Evolutionary conservation across 2,797 vertebrate species (phyloP).

Genomic region (Simalia tracyae): DNA sequence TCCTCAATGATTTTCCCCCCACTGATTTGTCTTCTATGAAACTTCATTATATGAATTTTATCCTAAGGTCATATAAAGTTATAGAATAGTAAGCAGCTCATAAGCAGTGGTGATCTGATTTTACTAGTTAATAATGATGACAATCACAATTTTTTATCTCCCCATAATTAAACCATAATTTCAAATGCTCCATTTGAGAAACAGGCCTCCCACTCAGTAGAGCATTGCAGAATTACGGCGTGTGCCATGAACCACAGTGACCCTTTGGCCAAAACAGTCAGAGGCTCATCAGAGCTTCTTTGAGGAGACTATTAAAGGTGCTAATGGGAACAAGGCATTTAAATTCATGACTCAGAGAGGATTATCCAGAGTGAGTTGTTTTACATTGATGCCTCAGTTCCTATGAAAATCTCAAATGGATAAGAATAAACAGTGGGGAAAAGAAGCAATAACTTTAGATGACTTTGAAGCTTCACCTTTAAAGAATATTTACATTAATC

Average conservation of each 20-base stretch:
- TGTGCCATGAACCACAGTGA: conserved; percentile 35
- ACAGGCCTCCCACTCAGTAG: conserved; percentile 34
- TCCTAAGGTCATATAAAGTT: conserved; percentile 23
- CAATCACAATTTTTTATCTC: conserved; percentile 14
- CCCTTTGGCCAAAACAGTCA: conserved; percentile 54
- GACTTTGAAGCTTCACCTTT: conserved; percentile 48
- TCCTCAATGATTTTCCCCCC: background rate
- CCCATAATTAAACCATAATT: conserved; percentile 19
- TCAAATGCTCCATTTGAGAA: conserved; percentile 33
- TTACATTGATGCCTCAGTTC: conserved; percentile 53
- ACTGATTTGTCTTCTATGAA: background rate
- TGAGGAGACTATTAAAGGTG: conserved; percentile 60
- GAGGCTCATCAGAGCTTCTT: conserved; percentile 62
- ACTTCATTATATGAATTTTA: conserved; percentile 19
- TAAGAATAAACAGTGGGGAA: conserved; percentile 51
- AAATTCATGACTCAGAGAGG: conserved; percentile 60
- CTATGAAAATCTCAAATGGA: conserved; percentile 32
- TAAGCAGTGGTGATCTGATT: conserved; percentile 3
- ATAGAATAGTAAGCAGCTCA: conserved; percentile 30
- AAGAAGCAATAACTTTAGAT: conserved; percentile 44
- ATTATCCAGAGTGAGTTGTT: conserved; percentile 62
- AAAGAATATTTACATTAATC: conserved; percentile 51
- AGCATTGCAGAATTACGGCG: conserved; percentile 39
- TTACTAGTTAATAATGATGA: conserved; percentile 41
- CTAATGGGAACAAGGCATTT: conserved; percentile 67